Conservation (phyloP, 2,797 vertebrate genomes). For the Periparus ater region DNA sequence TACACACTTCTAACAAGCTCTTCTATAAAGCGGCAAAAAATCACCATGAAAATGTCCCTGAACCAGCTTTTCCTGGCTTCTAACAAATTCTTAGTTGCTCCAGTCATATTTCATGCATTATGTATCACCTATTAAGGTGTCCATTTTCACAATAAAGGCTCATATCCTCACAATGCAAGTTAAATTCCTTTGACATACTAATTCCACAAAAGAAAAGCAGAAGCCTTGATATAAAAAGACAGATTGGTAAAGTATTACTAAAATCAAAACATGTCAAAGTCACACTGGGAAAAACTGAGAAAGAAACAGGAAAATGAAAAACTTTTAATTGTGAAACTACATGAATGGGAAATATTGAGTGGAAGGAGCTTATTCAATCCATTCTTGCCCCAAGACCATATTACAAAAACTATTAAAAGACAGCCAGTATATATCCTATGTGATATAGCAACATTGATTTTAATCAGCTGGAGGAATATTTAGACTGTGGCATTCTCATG, state of each 20-base stretch:
- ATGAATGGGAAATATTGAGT: background rate
- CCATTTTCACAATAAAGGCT: background rate
- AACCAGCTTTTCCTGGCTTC: background rate
- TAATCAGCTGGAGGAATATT: background rate
- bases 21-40: background rate
- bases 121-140: background rate
- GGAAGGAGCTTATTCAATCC: background rate
- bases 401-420: background rate
- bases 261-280: background rate
- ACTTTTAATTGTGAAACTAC: background rate
- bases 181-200: background rate
- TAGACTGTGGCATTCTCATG: background rate
- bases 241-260: background rate
- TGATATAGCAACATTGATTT: background rate
- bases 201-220: background rate
- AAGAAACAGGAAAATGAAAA: background rate
- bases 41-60: background rate
- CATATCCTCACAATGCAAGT: background rate
- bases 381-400: background rate
- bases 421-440: background rate
- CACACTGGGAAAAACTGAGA: background rate
- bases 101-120: background rate
- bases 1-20: background rate
- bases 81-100: background rate
- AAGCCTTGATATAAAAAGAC: background rate